phyloP scores from a whole-genome alignment of 2,888 invertebrate species.

The Dorcus hopei region DNA sequence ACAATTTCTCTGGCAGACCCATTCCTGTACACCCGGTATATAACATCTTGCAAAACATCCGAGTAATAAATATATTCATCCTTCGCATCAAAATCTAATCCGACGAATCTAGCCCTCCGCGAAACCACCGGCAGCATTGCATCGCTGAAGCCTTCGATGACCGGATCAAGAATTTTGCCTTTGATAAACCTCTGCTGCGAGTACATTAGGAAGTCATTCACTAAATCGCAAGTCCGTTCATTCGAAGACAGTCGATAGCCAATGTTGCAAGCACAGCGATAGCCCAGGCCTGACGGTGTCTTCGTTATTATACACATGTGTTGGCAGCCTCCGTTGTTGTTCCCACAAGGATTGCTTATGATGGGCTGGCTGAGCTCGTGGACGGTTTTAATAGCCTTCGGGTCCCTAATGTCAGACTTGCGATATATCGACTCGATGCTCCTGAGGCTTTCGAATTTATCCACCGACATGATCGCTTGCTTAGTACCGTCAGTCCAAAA shows the following conservation, averaged over 20 bases:
- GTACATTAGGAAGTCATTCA: constrained; percentile 89
- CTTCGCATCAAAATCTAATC: constrained; percentile 88
- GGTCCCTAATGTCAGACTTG: constrained; percentile 75
- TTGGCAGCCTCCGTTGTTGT: constrained; percentile 84
- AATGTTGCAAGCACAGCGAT: constrained; percentile 87
- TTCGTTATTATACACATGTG: constrained; percentile 93
- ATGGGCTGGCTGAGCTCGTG: constrained; percentile 75
- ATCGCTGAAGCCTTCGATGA: constrained; percentile 88
- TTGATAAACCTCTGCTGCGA: constrained; percentile 95
- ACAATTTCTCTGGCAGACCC: constrained; percentile 84
- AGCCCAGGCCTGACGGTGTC: constrained; percentile 69
- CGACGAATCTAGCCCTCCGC: constrained; percentile 87
- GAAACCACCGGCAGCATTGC: constrained; percentile 94
- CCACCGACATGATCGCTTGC: constrained; percentile 82
- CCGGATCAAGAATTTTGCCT: constrained; percentile 84
- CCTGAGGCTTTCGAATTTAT: constrained; percentile 77
- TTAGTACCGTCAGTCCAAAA: constrained; percentile 92
- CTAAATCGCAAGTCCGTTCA: constrained; percentile 73
- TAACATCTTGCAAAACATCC: constrained; percentile 93
- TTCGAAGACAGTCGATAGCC: constrained; percentile 77
- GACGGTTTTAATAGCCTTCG: constrained; percentile 79
- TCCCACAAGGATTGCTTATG: constrained; percentile 77
- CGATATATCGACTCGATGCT: constrained; percentile 79
- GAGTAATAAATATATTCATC: constrained; percentile 95
- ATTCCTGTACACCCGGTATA: constrained; percentile 77